phyloP scores from a whole-genome alignment of 1,140 invertebrate species.

The Zaprionus ghesquierei region DNA sequence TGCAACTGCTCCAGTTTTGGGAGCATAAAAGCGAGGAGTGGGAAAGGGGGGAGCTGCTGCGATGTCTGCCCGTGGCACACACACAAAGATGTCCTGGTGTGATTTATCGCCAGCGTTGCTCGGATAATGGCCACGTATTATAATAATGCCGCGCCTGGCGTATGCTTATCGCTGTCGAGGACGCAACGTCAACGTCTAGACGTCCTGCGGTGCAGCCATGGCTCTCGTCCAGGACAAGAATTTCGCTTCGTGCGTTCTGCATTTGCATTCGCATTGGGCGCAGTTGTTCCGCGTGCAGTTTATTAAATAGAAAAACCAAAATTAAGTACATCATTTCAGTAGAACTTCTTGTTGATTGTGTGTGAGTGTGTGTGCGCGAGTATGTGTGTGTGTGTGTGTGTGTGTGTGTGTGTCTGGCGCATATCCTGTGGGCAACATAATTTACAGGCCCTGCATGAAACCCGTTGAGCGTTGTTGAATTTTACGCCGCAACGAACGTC shows the following conservation, averaged over 20 bases:
- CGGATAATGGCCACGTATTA: conserved; percentile 79
- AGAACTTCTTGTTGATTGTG: conserved; percentile 53
- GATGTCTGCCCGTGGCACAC: conserved; percentile 67
- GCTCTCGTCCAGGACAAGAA: conserved; percentile 31
- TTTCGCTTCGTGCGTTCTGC: conserved; percentile 28
- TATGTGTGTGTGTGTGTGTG: conserved; percentile 11
- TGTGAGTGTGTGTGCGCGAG: neutral
- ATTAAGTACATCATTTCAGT: conserved; percentile 76
- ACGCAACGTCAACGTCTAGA: conserved; percentile 74
- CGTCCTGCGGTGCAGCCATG: conserved; percentile 67
- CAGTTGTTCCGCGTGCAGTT: conserved; percentile 59
- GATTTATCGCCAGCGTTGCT: conserved; percentile 73
- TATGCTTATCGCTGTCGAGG: conserved; percentile 73
- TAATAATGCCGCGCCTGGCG: conserved; percentile 77
- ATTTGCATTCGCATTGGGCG: conserved; percentile 51
- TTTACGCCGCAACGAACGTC: conserved; percentile 68
- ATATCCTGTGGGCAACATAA: conserved; percentile 73
- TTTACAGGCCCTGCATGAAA: conserved; percentile 51
- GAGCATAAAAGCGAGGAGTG: neutral
- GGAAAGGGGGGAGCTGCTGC: neutral
- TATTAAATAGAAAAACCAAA: conserved; percentile 73
- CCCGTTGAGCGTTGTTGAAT: conserved; percentile 51
- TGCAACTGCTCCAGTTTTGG: conserved; percentile 54
- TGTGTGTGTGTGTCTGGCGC: conserved; percentile 56
- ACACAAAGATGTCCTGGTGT: conserved; percentile 78